phyloP scores from a whole-genome alignment of 1,140 invertebrate species.

The Sycobia sp. region DNA sequence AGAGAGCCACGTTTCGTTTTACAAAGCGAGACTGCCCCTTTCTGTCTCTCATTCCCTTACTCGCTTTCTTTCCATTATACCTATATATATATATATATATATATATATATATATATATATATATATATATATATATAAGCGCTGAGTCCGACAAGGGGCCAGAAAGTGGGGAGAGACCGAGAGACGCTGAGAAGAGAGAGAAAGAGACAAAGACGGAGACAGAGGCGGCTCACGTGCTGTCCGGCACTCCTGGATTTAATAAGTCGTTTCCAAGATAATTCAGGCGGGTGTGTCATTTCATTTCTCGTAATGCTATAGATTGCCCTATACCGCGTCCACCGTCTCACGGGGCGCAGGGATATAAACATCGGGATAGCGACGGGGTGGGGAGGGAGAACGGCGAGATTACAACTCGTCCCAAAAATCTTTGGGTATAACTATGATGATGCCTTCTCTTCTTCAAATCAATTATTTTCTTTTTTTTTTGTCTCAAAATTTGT shows the following conservation, averaged over 20 bases:
- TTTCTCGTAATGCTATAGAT: conserved; percentile 58
- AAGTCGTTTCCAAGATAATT: conserved; percentile 60
- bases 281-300: conserved; percentile 58
- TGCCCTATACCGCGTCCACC: conserved; percentile 24
- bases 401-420: conserved; percentile 44
- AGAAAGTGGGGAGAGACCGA: no score
- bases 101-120: no score
- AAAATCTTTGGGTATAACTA: neutral
- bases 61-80: no score
- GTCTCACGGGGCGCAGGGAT: neutral
- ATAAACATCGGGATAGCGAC: no score
- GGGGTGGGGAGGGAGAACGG: conserved; percentile 2
- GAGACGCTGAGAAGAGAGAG: no score
- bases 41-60: neutral
- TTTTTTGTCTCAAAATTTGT: no score
- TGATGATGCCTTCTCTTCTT: neutral
- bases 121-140: no score
- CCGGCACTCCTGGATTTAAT: conserved; percentile 50
- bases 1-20: conserved; percentile 24
- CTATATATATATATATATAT: no score
- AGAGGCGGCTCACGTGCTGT: conserved; percentile 6
- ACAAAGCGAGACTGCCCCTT: conserved; percentile 28
- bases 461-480: neutral
- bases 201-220: no score
- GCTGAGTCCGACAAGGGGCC: no score